Base-by-base conservation (phyloP, 1,140 invertebrate species). In the Orchestia grillus region DNA sequence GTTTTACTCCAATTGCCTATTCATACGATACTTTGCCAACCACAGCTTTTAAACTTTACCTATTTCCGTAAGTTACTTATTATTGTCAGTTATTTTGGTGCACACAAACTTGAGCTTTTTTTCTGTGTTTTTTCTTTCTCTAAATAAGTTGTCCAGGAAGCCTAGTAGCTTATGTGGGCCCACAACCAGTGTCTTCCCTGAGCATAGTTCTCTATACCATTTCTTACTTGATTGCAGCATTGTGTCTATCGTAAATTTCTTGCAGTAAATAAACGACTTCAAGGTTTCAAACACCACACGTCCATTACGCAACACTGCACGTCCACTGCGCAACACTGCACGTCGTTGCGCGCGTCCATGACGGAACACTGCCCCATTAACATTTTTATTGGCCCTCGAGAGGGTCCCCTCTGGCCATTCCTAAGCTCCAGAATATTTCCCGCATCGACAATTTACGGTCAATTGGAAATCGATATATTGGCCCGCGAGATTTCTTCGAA, bases 381-480 rank as follows among this genome's bases (percentile, higher is more conserved):
- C 88, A 90, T 90, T 90, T 90, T 90, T 90, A 90, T 90, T 90
- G 88, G 88, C 28, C 43, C 88, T 90, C 88, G 36, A 44, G 15
- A 90, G 88, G 42, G 88, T 90, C 88, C 87, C 88, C 43, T 44
- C 41, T 90, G 88, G 36, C 88, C 11, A 44, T 28, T 90, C 88
- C 42, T 90, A 90, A 41, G 43, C 41, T 42, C 88, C 88, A 90
- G 88, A 90, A 90, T 90, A 90, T 90, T 90, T 90, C 88, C 88
- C 42, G 88, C 88, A 90, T 90, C 88, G 88, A 90, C 88, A 90
- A 90, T 90, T 90, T 90, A 90, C 41, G 88, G 88, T 90, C 88
- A 90, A 90, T 90, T 90, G 88, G 88, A 90, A 90, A 90, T 90
- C 88, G 43, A 90, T 90, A 90, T 42, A 90, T 90, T 90, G 88